Base-by-base conservation (phyloP, 1,140 invertebrate genomes). In the Steinernema feltiae region DNA sequence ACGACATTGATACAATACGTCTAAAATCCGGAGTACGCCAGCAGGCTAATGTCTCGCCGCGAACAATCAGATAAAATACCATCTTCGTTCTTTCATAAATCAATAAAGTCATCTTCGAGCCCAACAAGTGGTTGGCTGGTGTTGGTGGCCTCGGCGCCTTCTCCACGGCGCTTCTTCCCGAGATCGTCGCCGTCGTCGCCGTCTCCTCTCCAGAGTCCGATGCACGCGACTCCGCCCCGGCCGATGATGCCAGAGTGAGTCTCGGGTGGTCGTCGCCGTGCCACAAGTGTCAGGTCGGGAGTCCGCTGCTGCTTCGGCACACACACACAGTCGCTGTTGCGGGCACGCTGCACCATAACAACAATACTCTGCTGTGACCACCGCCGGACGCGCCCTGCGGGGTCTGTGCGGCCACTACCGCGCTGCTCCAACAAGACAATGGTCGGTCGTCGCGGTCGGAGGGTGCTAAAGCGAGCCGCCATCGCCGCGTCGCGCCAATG, bases 321-420 rank as follows among this genome's bases (percentile, higher is more conserved):
- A 7, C 35, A 41, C 35, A 21, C n/a, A n/a, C 53, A n/a, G 53
- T 21, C 15, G 53, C 35, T 7, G 35, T 18, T 41, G 35, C 35
- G 18, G 35, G 7, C 35, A 41, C 35, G 53, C 24, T 63, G 53
- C 53, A 63, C 53, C 53, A 63, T 63, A 63, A 63, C 53, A 63
- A 63, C 53, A 63, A 63, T 41, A 41, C n/a, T n/a, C n/a, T n/a
- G n/a, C n/a, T n/a, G n/a, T 63, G 53, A 63, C 53, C 53, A 63
- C n/a, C n/a, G 24, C 53, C 12, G 53, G 24, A 15, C 7, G 24
- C 2, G 12, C 53, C 3, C 53, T 63, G 53, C 24, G 53, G 53
- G 15, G n/a, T n/a, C n/a, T n/a, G n/a, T n/a, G n/a, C n/a, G n/a
- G n/a, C n/a, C n/a, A n/a, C n/a, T n/a, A n/a, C n/a, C n/a, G n/a